Conservation (phyloP, 2,113 vertebrate genomes). For the Spea multiplicata region DNA sequence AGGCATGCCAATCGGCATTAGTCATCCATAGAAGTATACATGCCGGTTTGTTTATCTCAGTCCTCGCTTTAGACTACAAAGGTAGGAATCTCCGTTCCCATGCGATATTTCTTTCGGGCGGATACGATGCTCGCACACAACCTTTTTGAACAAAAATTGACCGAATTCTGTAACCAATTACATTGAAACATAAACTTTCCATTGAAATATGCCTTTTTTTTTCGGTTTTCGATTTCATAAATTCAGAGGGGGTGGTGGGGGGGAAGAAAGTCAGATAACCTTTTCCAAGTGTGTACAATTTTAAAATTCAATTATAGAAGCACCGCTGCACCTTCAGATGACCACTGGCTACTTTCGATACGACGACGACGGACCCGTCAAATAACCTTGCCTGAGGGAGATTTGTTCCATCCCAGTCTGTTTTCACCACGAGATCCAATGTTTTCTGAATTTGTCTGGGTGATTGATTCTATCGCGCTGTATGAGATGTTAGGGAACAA, state of each 20-base stretch:
- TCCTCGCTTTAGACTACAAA: neutral
- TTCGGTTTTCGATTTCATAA: constrained; percentile 29
- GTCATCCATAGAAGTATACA: no score
- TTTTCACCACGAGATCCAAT: constrained; percentile 40
- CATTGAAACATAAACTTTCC: constrained; percentile 1
- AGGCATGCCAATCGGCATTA: no score
- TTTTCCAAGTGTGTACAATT: constrained; percentile 8
- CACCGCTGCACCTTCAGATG: constrained; percentile 15
- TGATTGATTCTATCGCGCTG: constrained; percentile 36
- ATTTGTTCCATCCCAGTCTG: constrained; percentile 3
- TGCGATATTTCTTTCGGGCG: constrained; percentile 23
- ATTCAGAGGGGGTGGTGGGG: no score
- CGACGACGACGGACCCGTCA: neutral
- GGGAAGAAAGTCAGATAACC: neutral
- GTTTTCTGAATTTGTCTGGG: constrained; percentile 41
- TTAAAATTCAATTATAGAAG: constrained; percentile 38
- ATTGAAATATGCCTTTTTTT: constrained; percentile 16
- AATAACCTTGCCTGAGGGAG: constrained; percentile 10
- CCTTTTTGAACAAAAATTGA: constrained; percentile 38
- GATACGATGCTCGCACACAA: constrained; percentile 8
- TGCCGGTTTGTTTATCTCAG: no score
- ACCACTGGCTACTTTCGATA: constrained; percentile 6
- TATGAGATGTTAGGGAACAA: constrained; percentile 11
- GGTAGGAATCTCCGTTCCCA: neutral
- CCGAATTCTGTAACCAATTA: constrained; percentile 31